These are phyloP conservation scores for Osmoderma eremita DNA, from an alignment of 2,888 invertebrate species.

Conservation along the genomic window DNA sequence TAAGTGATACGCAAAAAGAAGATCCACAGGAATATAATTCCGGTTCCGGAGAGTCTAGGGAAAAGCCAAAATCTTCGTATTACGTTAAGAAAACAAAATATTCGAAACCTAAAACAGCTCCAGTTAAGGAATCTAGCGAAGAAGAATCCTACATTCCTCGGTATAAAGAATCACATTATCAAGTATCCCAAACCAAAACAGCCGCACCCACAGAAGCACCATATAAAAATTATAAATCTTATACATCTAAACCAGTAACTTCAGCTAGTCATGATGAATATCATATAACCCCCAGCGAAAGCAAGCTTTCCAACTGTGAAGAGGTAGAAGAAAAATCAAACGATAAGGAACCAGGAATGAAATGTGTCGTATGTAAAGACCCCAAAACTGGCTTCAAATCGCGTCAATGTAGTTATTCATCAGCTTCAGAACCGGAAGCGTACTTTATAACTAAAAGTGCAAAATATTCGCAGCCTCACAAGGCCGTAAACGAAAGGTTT, in stretches of 20 bases:
- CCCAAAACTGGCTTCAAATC: slow-evolving; percentile 67
- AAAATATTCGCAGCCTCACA: slow-evolving; percentile 55
- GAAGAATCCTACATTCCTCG: slow-evolving; percentile 12
- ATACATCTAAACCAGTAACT: slow-evolving; percentile 2
- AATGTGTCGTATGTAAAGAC: slow-evolving; percentile 68
- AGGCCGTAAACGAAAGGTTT: slow-evolving; percentile 59
- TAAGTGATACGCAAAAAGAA: slow-evolving; percentile 35
- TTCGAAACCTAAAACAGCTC: slow-evolving; percentile 17
- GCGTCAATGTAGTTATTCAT: slow-evolving; percentile 69
- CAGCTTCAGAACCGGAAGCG: slow-evolving; percentile 63
- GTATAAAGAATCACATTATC: slow-evolving; percentile 11
- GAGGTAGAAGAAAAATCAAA: slow-evolving; percentile 68
- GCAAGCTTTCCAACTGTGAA: slow-evolving; percentile 67
- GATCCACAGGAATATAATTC: neutral
- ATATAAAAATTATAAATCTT: slow-evolving; percentile 22
- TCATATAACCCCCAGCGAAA: slow-evolving; percentile 49
- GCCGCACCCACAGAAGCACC: slow-evolving; percentile 1
- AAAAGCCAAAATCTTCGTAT: slow-evolving; percentile 18
- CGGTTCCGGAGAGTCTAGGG: slow-evolving; percentile 3
- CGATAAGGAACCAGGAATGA: slow-evolving; percentile 60
- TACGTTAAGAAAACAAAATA: slow-evolving; percentile 25
- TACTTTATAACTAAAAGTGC: slow-evolving; percentile 60
- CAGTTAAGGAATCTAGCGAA: slow-evolving; percentile 10
- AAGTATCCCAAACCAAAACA: slow-evolving; percentile 7
- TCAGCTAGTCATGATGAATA: slow-evolving; percentile 37